These are phyloP conservation scores for Drosophila kanapiae DNA, from an alignment of 1,140 invertebrate species.

Conservation along the genomic window DNA sequence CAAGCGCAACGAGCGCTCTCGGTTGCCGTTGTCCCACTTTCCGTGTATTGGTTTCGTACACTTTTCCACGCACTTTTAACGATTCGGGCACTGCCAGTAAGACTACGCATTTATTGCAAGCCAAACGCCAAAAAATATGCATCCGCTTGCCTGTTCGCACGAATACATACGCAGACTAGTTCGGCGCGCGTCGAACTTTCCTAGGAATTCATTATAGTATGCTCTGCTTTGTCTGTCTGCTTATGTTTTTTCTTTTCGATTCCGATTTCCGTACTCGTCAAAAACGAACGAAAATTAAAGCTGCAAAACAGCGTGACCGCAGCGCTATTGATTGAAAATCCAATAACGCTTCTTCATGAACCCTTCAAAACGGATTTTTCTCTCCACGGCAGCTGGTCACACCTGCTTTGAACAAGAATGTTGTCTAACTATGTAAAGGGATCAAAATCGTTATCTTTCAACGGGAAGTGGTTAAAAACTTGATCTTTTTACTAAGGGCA, in stretches of 20 bases:
- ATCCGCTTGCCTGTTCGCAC: constrained; percentile 46
- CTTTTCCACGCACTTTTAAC: constrained; percentile 82
- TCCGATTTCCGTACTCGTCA: constrained; percentile 55
- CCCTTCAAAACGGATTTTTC: not conserved
- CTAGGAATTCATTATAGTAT: constrained; percentile 80
- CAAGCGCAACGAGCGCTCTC: constrained; percentile 65
- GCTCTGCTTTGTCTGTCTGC: constrained; percentile 72
- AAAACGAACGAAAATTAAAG: constrained; percentile 59
- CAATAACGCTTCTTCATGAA: not conserved
- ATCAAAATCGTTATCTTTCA: not conserved
- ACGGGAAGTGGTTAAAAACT: too few relatives aligned
- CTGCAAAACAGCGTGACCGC: constrained; percentile 24
- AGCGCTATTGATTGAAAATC: not conserved
- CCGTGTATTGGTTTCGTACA: constrained; percentile 83
- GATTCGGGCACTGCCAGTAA: constrained; percentile 58
- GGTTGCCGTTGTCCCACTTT: constrained; percentile 80
- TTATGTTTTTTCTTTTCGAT: constrained; percentile 67
- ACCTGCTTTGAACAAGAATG: not conserved
- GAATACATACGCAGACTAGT: constrained; percentile 55
- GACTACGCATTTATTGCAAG: constrained; percentile 61
- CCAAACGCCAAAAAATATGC: constrained; percentile 53
- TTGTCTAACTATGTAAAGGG: not conserved
- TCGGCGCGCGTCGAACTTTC: constrained; percentile 73
- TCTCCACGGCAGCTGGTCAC: not conserved
- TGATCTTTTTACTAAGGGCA: too few relatives aligned